Base-by-base conservation (phyloP, 2,797 vertebrate genomes). In the Diglossa cyanea region DNA sequence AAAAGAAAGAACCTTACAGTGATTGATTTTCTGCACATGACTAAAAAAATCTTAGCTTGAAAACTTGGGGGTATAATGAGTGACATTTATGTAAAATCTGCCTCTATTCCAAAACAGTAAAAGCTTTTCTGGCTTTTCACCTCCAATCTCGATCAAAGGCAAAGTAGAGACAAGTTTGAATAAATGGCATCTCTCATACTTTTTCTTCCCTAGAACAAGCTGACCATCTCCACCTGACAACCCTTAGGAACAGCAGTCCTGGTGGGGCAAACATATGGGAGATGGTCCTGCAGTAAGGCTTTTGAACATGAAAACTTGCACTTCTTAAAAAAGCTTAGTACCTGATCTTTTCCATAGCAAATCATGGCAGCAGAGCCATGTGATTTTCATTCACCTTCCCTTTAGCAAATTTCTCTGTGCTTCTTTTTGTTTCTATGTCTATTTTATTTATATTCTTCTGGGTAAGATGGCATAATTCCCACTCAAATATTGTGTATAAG, bases 401-500 rank as follows among this genome's bases (percentile, higher is more conserved):
- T 63, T 61, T 67, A 67, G 44, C 24, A 91, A 84, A 67, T 8
- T 88, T 68, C 53, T 77, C 62, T 35, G 1, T 15, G 12, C 6
- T 94, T 63, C n/a, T 48, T 93, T 72, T 94, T n/a, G 17, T 44
- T 50, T 75, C 25, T 14, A 6, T 40, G 31, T 42, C 14, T 31
- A 42, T 55, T 68, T 75, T 42, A 40, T 48, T 68, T 54, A 9
- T 61, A 17, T 42, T 91, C 66, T 55, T 88, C 74, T 86, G 73
- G 73, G 94, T 95, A 96, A 94, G 40, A 74, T 84, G 72, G 62
- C 58, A 61, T 3, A 54, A 85, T 93, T 93, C 75, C 75, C 31
- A 39, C 57, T 94, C 61, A 65, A 81, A 4, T 62, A 78, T 13
- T 91, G 35, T 77, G 39, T 60, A 5, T 37, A 93, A 95, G 44